These are phyloP conservation scores for Parthenolecanium corni DNA, from an alignment of 2,888 invertebrate genomes.

Conservation along the genomic window DNA sequence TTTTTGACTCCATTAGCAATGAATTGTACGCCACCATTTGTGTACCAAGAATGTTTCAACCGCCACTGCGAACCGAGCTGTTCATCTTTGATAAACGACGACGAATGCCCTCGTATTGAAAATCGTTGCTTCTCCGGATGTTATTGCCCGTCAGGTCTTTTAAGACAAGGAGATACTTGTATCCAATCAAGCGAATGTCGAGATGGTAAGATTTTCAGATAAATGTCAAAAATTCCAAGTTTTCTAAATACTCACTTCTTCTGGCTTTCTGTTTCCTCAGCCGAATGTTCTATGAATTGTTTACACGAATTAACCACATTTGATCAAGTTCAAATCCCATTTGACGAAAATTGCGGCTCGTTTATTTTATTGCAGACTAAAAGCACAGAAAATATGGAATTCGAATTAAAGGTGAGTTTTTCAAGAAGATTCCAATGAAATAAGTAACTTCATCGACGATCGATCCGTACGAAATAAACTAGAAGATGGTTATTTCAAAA, in stretches of 20 bases:
- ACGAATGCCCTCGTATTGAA: constrained; percentile 50
- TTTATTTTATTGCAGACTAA: constrained; percentile 49
- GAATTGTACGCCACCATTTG: constrained; percentile 58
- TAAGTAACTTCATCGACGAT: too few species aligned
- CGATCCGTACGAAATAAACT: too few species aligned
- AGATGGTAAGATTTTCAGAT: constrained; percentile 53
- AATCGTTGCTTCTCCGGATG: constrained; percentile 70
- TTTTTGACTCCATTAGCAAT: constrained; percentile 49
- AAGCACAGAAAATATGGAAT: constrained; percentile 20
- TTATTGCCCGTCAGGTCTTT: constrained; percentile 65
- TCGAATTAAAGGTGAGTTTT: constrained; percentile 20
- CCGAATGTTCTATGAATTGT: constrained; percentile 60
- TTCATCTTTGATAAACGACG: constrained; percentile 46
- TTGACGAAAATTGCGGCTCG: constrained; percentile 68
- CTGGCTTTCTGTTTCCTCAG: constrained; percentile 35
- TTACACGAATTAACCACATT: constrained; percentile 72
- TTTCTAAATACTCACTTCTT: not conserved
- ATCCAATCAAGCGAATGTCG: constrained; percentile 58
- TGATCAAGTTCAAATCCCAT: constrained; percentile 65
- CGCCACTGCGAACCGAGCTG: constrained; percentile 67
- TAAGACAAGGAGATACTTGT: constrained; percentile 56
- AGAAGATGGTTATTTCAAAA: too few species aligned
- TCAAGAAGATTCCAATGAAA: not conserved
- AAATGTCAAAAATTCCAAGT: not conserved
- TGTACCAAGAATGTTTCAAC: constrained; percentile 72